Evolutionary conservation across 1,140 invertebrate species (phyloP).

Genomic region (Rhyzopertha dominica): DNA sequence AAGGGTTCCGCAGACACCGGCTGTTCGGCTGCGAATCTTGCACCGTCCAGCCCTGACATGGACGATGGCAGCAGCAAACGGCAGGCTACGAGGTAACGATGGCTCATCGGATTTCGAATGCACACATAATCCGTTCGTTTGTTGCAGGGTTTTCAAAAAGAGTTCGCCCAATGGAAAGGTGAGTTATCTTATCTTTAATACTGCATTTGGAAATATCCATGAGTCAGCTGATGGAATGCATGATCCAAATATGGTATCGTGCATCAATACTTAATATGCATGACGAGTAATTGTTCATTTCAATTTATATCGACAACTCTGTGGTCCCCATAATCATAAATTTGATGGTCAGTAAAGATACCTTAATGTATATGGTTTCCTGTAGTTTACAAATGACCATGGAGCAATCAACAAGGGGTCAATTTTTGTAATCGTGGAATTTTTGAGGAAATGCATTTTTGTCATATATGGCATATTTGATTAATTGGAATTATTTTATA

Average conservation of each 20-base stretch:
- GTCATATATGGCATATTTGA: no score
- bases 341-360: not conserved
- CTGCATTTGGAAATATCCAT: not conserved
- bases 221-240: no score
- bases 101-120: no score
- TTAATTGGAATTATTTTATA: no score
- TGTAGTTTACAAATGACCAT: no score
- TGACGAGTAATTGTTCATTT: not conserved
- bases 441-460: no score
- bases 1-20: slow-evolving; percentile 24
- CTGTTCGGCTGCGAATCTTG: slow-evolving; percentile 28
- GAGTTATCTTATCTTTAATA: slow-evolving; percentile 8
- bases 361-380: no score
- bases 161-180: slow-evolving; percentile 27
- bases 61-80: slow-evolving; percentile 56
- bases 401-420: no score
- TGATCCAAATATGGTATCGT: no score
- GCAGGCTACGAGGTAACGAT: slow-evolving; percentile 53
- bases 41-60: slow-evolving; percentile 48
- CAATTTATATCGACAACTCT: not conserved
- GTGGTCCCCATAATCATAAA: not conserved
- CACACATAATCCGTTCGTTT: no score
- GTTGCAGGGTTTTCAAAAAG: slow-evolving; percentile 26
- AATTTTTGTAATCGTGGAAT: no score
- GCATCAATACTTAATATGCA: not conserved